Evolutionary conservation across 2,113 vertebrate species (phyloP).

Genomic region (Ochotona princeps): DNA sequence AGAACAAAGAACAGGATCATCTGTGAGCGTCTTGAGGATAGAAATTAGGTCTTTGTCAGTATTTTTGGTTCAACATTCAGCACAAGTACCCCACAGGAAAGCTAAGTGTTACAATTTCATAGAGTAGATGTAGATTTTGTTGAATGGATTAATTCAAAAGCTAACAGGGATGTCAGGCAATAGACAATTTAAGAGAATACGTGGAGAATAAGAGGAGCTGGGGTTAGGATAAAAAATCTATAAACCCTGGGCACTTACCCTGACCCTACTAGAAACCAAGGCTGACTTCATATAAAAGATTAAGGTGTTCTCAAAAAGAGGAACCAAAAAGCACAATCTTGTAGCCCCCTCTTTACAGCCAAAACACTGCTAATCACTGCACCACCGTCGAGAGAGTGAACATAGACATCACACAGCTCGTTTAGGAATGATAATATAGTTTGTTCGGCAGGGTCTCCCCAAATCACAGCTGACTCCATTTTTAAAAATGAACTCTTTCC

Average conservation of each 20-base stretch:
- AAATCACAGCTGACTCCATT: not conserved
- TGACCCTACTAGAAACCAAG: not conserved
- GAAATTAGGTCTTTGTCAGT: not conserved
- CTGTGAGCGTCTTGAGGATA: not conserved
- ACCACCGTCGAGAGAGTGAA: not conserved
- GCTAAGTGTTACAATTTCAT: not conserved
- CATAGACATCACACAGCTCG: not conserved
- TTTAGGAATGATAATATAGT: not conserved
- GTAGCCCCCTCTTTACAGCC: not conserved
- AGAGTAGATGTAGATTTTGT: not conserved
- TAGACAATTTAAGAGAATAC: no score
- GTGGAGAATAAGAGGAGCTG: no score
- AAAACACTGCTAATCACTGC: conserved; percentile 42
- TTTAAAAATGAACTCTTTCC: conserved; percentile 24
- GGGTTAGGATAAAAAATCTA: no score
- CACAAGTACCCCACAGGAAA: not conserved
- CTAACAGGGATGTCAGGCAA: not conserved
- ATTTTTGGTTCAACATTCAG: not conserved
- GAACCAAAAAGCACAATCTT: not conserved
- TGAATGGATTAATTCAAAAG: not conserved
- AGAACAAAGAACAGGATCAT: not conserved
- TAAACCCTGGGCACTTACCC: not conserved
- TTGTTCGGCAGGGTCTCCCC: conserved; percentile 11
- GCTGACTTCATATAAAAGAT: conserved; percentile 3
- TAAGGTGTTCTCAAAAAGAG: not conserved